These are phyloP conservation scores for Microchirus variegatus DNA, from an alignment of 2,797 vertebrate species.

Conservation along the genomic window DNA sequence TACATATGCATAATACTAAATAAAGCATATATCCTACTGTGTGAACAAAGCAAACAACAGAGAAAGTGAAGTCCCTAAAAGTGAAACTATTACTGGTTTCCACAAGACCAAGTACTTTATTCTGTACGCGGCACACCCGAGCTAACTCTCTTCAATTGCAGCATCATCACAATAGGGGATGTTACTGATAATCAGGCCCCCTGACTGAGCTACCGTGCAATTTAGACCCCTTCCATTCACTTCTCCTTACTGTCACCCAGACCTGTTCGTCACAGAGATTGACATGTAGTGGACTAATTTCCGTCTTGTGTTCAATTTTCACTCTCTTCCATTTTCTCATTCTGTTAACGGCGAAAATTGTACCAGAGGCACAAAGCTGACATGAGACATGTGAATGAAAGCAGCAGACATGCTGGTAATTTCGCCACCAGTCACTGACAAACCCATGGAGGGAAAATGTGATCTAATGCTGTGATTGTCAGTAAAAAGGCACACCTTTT, in stretches of 20 bases:
- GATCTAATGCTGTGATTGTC: conserved; percentile 80
- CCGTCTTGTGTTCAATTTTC: conserved; percentile 83
- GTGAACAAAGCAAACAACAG: conserved; percentile 44
- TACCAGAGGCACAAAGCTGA: conserved; percentile 77
- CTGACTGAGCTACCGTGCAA: conserved; percentile 78
- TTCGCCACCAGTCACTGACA: conserved; percentile 77
- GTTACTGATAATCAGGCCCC: conserved; percentile 81
- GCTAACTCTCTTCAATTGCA: conserved; percentile 72
- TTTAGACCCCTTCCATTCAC: conserved; percentile 78
- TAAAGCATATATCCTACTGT: conserved; percentile 1
- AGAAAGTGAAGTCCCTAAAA: conserved; percentile 61
- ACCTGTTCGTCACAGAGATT: conserved; percentile 77
- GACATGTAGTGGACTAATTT: conserved; percentile 81
- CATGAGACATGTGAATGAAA: conserved; percentile 83
- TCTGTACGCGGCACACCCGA: conserved; percentile 68
- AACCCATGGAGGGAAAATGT: conserved; percentile 73
- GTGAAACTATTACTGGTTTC: conserved; percentile 73
- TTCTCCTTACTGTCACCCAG: conserved; percentile 73
- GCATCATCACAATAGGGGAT: conserved; percentile 80
- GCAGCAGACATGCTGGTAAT: conserved; percentile 80
- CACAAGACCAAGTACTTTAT: conserved; percentile 70
- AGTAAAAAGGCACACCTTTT: conserved; percentile 77
- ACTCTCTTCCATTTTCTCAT: conserved; percentile 80
- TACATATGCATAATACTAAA: conserved; percentile 11
- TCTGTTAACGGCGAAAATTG: conserved; percentile 80